Evolutionary conservation across 2,113 vertebrate species (phyloP).

Genomic region (Eurypyga helias): DNA sequence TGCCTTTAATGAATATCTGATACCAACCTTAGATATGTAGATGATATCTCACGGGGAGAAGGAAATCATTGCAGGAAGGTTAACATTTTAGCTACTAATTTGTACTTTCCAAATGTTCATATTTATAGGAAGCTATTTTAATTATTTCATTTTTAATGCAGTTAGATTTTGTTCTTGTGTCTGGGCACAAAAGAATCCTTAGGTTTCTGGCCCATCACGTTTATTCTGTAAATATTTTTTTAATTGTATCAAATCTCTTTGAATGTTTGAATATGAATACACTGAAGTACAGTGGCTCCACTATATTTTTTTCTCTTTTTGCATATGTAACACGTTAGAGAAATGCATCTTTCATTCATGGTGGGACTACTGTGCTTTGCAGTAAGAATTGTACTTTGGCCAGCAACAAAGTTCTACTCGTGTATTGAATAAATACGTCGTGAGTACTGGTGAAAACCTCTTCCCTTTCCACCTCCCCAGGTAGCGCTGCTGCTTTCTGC

Average conservation of each 20-base stretch:
- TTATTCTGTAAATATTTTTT: background rate
- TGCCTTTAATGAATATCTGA: background rate
- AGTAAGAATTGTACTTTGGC: background rate
- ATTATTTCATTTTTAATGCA: background rate
- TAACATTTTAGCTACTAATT: slow-evolving; percentile 13
- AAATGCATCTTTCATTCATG: background rate
- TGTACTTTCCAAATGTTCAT: background rate
- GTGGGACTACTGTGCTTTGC: background rate
- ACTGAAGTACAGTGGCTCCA: background rate
- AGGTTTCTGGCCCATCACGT: background rate
- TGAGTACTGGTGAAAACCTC: background rate
- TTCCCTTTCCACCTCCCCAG: background rate
- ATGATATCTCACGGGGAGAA: background rate
- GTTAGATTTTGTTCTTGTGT: background rate
- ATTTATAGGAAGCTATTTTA: slow-evolving; percentile 8
- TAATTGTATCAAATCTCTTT: background rate
- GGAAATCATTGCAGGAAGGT: background rate
- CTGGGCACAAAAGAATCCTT: background rate
- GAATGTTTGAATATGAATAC: background rate
- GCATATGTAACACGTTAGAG: background rate
- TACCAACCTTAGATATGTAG: background rate
- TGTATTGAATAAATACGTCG: background rate
- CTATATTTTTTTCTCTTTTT: background rate
- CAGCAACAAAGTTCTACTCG: background rate
- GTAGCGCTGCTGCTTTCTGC: background rate